Base-by-base conservation (phyloP, 2,797 vertebrate species). In the Pampus argenteus region DNA sequence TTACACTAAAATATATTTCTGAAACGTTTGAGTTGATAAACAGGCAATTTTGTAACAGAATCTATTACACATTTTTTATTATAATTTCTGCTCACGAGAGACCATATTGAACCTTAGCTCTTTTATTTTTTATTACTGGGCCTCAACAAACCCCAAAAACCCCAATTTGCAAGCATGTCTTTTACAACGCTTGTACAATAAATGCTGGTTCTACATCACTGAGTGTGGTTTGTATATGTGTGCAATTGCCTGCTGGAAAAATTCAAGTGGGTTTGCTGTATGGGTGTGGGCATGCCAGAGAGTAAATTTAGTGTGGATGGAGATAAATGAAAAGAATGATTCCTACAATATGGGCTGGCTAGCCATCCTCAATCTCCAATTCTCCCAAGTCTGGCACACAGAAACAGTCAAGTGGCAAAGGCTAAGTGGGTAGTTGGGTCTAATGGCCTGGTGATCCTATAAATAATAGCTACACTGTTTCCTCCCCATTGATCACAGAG, bases 391-490 rank as follows among this genome's bases (percentile, higher is more conserved):
- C 80, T 88, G 87, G 87, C 87, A 89, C 77, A 71, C 82, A 87
- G 86, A 80, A 90, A 85, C 84, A 86, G 86, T 86, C 87, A 67
- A 67, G 82, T 86, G 84, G 89, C 91, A 94, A 82, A 92, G 91
- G 92, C 85, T 92, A 94, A 93, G 91, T 89, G 88, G 88, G 87
- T 88, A 87, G 87, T 87, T 89, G 87, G 84, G 79, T 87, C 86
- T 92, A 93, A 94, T 90, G 86, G 89, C 84, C 81, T 86, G 78
- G 81, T 84, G 78, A 88, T 90, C 81, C 93, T 89, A 94, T 92
- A 93, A 93, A 94, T 94, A 94, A 94, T 90, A 76, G 87, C 82
- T 78, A 83, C 69, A 79, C 81, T 61, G 74, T 90, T 91, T 92
- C 90, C 91, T 87, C 81, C 83, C 78, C 89, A 94, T 92, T 92